Percentiles rank a stretch among this genome's conserved stretches.
Evolutionary conservation across 2,888 invertebrate genomes (phyloP).

Genomic region (Epiblema foenella): DNA sequence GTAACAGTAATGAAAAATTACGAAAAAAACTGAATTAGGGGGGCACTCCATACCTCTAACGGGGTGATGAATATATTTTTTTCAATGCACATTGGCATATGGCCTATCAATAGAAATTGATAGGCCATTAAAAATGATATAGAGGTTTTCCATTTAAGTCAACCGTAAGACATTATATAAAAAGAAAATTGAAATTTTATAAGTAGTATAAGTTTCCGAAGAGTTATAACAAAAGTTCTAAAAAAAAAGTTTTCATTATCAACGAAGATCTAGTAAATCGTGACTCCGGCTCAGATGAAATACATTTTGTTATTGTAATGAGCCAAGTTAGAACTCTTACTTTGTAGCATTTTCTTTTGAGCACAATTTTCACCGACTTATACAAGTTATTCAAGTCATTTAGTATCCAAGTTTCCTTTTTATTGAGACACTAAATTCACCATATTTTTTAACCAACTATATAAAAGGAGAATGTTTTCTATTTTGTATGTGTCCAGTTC

Average conservation of each 20-base stretch:
- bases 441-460: too few species aligned
- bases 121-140: too few species aligned
- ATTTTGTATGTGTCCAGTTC: background rate
- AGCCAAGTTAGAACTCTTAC: slow-evolving; percentile 27
- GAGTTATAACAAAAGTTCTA: slow-evolving; percentile 31
- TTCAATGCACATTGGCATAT: too few species aligned
- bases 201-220: slow-evolving; percentile 14
- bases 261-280: slow-evolving; percentile 26
- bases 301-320: slow-evolving; percentile 41
- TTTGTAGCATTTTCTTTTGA: slow-evolving; percentile 9
- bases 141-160: too few species aligned
- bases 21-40: too few species aligned
- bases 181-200: too few species aligned
- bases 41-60: too few species aligned
- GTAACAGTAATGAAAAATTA: too few species aligned
- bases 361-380: slow-evolving; percentile 14
- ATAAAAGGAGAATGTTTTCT: background rate
- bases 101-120: too few species aligned
- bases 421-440: background rate
- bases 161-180: too few species aligned
- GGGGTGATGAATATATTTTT: too few species aligned
- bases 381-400: slow-evolving; percentile 2
- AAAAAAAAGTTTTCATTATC: slow-evolving; percentile 25
- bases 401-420: background rate
- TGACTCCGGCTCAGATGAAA: slow-evolving; percentile 22